These are phyloP conservation scores for Ctenopoma kingsleyae DNA, from an alignment of 2,797 vertebrate genomes.

Conservation along the genomic window DNA sequence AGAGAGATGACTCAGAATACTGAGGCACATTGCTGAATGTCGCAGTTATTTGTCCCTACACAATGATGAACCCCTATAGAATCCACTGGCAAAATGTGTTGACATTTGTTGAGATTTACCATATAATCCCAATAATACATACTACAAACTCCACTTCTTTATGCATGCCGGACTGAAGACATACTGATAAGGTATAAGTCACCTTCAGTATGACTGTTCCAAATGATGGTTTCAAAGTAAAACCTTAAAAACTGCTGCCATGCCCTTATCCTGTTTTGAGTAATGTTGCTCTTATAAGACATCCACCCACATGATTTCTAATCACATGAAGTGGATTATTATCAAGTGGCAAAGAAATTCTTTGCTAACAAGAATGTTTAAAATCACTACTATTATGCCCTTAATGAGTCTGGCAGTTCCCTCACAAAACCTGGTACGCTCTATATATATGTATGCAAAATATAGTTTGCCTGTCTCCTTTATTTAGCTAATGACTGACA, in stretches of 20 bases:
- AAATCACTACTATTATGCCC: neutral
- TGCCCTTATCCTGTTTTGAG: neutral
- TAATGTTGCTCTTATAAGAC: too few species aligned
- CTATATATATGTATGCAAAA: too few species aligned
- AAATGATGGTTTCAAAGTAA: neutral
- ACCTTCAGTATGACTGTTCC: neutral
- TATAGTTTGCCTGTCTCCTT: neutral
- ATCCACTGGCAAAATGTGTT: neutral
- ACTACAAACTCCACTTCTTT: neutral
- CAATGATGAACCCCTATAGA: neutral
- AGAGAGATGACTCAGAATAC: conserved; percentile 52
- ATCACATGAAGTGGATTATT: conserved; percentile 34
- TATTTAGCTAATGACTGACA: conserved; percentile 10
- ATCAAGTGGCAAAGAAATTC: neutral
- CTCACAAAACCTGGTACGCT: neutral
- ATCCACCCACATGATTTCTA: conserved; percentile 2
- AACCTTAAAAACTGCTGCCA: neutral
- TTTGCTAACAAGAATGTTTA: conserved; percentile 1
- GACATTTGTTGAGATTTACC: neutral
- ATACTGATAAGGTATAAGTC: conserved; percentile 9
- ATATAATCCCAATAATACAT: neutral
- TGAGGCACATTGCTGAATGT: conserved; percentile 3
- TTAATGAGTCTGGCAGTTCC: neutral
- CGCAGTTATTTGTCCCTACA: neutral
- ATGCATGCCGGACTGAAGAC: neutral